Conservation (phyloP, 2,113 vertebrate species). For the Zosterops hypoxanthus region DNA sequence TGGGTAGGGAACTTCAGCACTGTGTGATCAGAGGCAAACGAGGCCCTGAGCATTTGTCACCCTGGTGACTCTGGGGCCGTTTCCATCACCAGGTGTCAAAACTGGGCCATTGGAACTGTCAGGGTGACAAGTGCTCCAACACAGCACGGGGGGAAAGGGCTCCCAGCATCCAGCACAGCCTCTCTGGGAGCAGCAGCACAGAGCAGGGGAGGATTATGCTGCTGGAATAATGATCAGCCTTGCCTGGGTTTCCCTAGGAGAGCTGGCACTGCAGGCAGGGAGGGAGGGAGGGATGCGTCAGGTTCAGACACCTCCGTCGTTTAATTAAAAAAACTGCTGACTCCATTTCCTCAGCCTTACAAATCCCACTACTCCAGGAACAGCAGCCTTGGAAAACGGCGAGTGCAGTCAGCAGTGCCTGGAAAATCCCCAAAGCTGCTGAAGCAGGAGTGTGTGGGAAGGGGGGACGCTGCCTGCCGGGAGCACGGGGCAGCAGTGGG, state of each 20-base stretch:
- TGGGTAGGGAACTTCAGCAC: neutral
- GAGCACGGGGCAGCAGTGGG: neutral
- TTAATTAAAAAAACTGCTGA: constrained; percentile 9
- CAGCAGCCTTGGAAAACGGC: neutral
- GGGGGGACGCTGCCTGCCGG: rapidly evolving
- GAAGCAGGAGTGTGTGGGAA: rapidly evolving
- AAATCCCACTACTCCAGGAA: neutral
- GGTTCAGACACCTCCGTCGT: neutral
- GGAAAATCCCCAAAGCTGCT: neutral
- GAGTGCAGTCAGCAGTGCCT: neutral
- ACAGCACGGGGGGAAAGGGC: neutral
- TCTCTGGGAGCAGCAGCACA: neutral
- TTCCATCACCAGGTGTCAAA: neutral
- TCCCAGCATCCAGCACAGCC: neutral
- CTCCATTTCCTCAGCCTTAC: neutral
- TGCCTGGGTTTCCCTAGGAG: neutral
- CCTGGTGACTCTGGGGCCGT: neutral
- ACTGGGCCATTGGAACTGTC: neutral
- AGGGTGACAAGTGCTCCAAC: neutral
- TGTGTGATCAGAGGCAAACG: neutral
- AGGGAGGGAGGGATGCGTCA: neutral
- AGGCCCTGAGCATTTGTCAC: neutral
- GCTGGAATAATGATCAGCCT: neutral
- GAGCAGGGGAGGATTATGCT: neutral
- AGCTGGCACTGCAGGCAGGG: neutral